phyloP scores from a whole-genome alignment of 2,113 vertebrate genomes.

The Noturus placidus region DNA sequence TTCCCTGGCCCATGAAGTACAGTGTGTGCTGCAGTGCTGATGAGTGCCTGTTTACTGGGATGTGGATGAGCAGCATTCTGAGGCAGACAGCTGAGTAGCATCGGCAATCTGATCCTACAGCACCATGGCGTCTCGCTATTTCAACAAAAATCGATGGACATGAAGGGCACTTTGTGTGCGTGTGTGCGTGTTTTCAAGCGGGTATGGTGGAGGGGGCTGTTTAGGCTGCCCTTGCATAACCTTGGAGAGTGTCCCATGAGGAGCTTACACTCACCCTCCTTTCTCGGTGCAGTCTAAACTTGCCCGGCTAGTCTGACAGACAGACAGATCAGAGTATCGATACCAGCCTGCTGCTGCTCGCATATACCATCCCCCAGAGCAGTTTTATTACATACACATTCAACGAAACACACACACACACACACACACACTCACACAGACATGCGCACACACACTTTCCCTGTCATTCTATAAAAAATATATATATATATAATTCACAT shows the following conservation, averaged over 20 bases:
- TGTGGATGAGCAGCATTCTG: conserved; percentile 38
- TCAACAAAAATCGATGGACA: conserved; percentile 51
- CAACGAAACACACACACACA: neutral
- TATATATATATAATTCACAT: neutral
- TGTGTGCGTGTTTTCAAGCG: conserved; percentile 23
- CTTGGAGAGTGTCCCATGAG: conserved; percentile 53
- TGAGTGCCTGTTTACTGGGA: conserved; percentile 30
- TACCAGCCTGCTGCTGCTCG: conserved; percentile 46
- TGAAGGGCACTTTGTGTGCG: conserved; percentile 55
- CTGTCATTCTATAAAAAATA: neutral
- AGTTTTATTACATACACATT: neutral
- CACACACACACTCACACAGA: neutral
- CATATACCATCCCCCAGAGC: conserved; percentile 39
- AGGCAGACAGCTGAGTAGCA: conserved; percentile 51
- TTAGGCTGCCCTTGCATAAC: conserved; percentile 52
- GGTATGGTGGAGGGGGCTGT: conserved; percentile 23
- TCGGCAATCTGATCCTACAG: conserved; percentile 51
- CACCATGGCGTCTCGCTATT: conserved; percentile 49
- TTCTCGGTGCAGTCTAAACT: conserved; percentile 35
- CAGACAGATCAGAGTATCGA: conserved; percentile 49
- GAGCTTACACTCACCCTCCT: conserved; percentile 35
- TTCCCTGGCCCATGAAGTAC: neutral
- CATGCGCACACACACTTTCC: neutral
- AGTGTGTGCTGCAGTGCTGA: conserved; percentile 8
- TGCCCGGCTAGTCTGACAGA: conserved; percentile 43